Evolutionary conservation across 2,797 vertebrate species (phyloP), one percentile per base, ranked within the genome.

Genomic region (Mallotus villosus): DNA sequence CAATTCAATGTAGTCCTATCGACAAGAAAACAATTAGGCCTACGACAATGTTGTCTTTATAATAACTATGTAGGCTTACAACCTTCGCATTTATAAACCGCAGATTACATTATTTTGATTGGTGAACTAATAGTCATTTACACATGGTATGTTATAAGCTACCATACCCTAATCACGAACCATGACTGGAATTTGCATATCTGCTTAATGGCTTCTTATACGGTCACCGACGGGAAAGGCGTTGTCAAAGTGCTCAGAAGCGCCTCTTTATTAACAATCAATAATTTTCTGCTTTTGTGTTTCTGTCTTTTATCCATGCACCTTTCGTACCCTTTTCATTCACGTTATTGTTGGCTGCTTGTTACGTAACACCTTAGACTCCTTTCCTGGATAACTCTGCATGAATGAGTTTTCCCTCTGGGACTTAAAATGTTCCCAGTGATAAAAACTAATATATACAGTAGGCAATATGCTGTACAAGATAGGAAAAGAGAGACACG

Each of bases 311-410:
- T 76, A 78, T 83, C 84, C 78, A 78, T 82, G 80, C 70, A 68
- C 66, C 68, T 85, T 85, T 75, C 76, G 68, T 77, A 74, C 63
- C 70, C 62, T 80, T 85, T 87, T 85, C 90, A 89, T 85, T 92
- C 88, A 89, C 89, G 87, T 90, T 90, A 87, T 82, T 79, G 25
- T 77, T 11, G 37, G 37, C 11, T 41, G 84, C 81, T 84, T 75
- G 78, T 93, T 93, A 92, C 67, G 74, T 91, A 92, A 92, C 41
- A 80, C 76, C 57, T 83, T 73, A 64, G 65, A 62, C 51, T 80
- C 75, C 81, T 81, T 83, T 82, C 81, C 76, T 83, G 82, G 75
- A 78, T 84, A 85, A 83, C 84, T 86, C 82, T 84, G 82, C 83
- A 78, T 83, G 82, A 89, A 82, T 72, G 37, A 78, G 72, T 80